These are phyloP conservation scores for Engraulis encrasicolus DNA, from an alignment of 2,113 vertebrate genomes.

Conservation along the genomic window DNA sequence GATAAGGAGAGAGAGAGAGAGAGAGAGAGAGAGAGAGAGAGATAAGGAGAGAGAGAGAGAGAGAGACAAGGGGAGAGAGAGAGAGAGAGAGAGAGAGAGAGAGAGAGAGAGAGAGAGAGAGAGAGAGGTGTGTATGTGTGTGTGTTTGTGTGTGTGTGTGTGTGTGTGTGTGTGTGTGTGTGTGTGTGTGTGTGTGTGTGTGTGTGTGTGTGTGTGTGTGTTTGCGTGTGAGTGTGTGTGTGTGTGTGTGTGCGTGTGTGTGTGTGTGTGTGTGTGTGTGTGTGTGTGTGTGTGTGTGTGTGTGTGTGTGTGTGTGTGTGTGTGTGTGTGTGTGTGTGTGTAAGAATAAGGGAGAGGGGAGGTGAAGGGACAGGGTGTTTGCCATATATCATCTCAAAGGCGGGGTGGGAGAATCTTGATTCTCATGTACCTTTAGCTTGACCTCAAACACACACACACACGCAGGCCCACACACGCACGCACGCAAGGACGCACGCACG, in stretches of 20 bases:
- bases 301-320: not conserved
- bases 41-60: not conserved
- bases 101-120: not conserved
- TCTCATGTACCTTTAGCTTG: conserved; percentile 60
- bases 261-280: conserved; percentile 23
- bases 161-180: too few species aligned
- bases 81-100: not conserved
- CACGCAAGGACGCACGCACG: conserved; percentile 37
- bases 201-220: conserved; percentile 32
- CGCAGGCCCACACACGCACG: conserved; percentile 40
- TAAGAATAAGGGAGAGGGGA: not conserved
- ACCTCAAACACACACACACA: conserved; percentile 30
- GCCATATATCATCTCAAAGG: conserved; percentile 60
- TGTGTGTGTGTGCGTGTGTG: conserved; percentile 20
- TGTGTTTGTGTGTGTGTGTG: too few species aligned
- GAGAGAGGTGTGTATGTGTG: not conserved
- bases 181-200: too few species aligned
- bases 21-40: not conserved
- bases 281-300: conserved; percentile 13
- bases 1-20: too few species aligned
- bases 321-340: not conserved
- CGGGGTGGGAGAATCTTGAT: conserved; percentile 56
- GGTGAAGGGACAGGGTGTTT: conserved; percentile 46
- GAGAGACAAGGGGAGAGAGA: not conserved
- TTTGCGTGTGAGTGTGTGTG: conserved; percentile 35